These are phyloP conservation scores for Diceros bicornis DNA, from an alignment of 2,797 vertebrate species.

Conservation along the genomic window DNA sequence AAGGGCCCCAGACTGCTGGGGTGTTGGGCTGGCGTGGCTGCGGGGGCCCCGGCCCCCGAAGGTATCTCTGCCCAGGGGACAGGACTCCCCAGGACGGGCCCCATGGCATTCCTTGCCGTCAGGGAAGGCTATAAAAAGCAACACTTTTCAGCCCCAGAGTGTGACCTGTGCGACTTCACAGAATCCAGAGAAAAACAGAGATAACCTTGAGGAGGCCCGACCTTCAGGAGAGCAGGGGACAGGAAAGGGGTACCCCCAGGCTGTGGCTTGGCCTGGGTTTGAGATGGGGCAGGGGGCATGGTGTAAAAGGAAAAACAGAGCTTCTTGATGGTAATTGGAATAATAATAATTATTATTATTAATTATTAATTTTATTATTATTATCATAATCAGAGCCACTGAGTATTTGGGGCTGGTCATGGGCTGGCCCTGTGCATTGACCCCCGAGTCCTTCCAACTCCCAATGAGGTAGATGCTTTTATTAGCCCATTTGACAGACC, in stretches of 20 bases:
- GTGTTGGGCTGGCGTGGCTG: neutral
- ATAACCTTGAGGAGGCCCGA: slow-evolving; percentile 91
- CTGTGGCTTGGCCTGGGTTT: neutral
- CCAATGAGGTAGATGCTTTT: accelerated
- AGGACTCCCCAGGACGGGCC: neutral
- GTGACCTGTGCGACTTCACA: slow-evolving; percentile 92
- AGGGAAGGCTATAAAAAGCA: slow-evolving; percentile 93
- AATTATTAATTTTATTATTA: neutral
- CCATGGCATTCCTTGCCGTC: slow-evolving; percentile 90
- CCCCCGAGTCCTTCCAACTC: neutral
- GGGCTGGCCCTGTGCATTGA: neutral
- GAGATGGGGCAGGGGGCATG: neutral
- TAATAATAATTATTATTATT: neutral
- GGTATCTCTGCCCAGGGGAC: slow-evolving; percentile 5
- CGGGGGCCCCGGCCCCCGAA: neutral
- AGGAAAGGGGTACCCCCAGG: neutral
- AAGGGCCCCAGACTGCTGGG: neutral
- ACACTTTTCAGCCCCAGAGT: slow-evolving; percentile 92
- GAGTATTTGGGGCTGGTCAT: neutral
- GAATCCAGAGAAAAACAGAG: slow-evolving; percentile 91
- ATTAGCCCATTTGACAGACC: neutral
- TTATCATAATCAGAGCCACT: neutral
- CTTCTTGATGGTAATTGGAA: neutral
- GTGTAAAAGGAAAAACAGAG: neutral
- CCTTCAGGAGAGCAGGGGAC: slow-evolving; percentile 85